Base-by-base conservation (phyloP, 2,888 invertebrate species). In the Standfussiana lucernea region DNA sequence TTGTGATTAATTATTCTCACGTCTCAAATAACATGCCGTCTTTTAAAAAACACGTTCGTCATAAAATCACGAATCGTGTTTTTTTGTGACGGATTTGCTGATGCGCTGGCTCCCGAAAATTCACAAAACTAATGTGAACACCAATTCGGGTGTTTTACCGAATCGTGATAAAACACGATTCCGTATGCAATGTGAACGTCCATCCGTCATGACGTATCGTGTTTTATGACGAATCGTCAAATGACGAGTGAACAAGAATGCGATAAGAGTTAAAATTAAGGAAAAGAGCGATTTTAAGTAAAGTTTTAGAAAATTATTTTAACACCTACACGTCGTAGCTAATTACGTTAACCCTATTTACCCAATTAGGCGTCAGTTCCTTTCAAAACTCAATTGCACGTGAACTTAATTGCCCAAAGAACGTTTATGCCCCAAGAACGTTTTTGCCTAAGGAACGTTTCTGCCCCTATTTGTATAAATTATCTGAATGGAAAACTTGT, bases 321-420 rank as follows among this genome's bases (percentile, higher is more conserved):
- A 28, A 62, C 64, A 45, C 42, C 8, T 1, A 68, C 42, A 53
- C 21, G 21, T 3, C 28, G 4, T 66, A 53, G 6, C 50, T 67
- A 72, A 84, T 70, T n/a, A 35, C 21, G 2, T 47, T 18, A 59
- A 37, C 50, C 61, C 32, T 72, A 40, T 62, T 64, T 21, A 28
- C 28, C 13, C 21, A 64, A 67, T 77, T 67, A 81, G 18, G 13
- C 24, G n/a, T 32, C 10, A 61, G 68, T 59, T 42, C 50, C 64
- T 56, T 67, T 78, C 64, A 24, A 53, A 59, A 59, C 45, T 59
- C 50, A 72, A 82, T 82, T 67, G 40, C n/a, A 32, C 53, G 56
- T 21, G 18, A 75, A 53, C 15, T n/a, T 35, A 85, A 82, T 83
- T 82, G 35, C 40, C 56, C 40, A 35, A 82, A 85, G 35, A 53